These are phyloP conservation scores for Drosophila borborema DNA, from an alignment of 2,888 invertebrate genomes.

Conservation along the genomic window DNA sequence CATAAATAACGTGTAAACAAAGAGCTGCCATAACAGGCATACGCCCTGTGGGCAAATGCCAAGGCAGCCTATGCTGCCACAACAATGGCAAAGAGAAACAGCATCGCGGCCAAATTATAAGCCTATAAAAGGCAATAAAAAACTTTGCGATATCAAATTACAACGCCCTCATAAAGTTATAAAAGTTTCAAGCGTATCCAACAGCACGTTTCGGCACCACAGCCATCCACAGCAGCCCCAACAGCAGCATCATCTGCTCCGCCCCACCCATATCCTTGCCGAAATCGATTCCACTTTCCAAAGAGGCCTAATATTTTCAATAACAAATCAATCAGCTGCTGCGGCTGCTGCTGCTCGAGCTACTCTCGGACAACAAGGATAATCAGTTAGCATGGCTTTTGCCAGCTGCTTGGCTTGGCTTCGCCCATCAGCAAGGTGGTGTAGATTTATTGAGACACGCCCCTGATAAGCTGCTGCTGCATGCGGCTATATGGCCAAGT, in stretches of 20 bases:
- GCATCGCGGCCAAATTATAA: conserved; percentile 80
- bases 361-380: conserved; percentile 72
- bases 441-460: conserved; percentile 78
- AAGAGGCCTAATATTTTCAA: conserved; percentile 78
- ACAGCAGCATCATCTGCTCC: too few relatives aligned
- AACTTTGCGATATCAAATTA: conserved; percentile 79
- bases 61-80: conserved; percentile 42
- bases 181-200: conserved; percentile 79
- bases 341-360: conserved; percentile 45
- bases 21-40: conserved; percentile 71
- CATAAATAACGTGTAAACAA: conserved; percentile 79
- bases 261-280: neutral
- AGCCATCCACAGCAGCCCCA: neutral
- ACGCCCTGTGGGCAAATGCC: conserved; percentile 59
- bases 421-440: conserved; percentile 43
- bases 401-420: conserved; percentile 30
- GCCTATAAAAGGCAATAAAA: conserved; percentile 81
- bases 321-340: conserved; percentile 78
- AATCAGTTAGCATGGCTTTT: conserved; percentile 67
- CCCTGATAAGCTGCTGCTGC: conserved; percentile 62
- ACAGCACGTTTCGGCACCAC: conserved; percentile 56
- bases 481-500: conserved; percentile 10
- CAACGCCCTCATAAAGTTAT: conserved; percentile 80
- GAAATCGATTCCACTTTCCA: conserved; percentile 28
- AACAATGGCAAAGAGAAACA: conserved; percentile 50